phyloP scores from a whole-genome alignment of 2,888 invertebrate species.

The Thelaira solivaga region DNA sequence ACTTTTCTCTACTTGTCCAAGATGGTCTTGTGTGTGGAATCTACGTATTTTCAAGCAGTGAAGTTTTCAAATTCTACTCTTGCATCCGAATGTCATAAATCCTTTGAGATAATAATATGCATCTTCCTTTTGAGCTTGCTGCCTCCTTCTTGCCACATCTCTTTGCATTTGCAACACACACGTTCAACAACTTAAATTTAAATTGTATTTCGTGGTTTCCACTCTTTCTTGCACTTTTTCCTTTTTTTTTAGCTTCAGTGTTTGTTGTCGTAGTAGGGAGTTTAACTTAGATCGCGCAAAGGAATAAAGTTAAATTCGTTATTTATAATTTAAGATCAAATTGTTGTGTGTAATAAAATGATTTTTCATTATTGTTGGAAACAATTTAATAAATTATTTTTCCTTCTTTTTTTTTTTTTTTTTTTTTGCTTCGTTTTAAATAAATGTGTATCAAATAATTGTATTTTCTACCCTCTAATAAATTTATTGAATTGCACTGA shows the following conservation, averaged over 20 bases:
- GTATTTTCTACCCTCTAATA: background rate
- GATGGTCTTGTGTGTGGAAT: slow-evolving; percentile 4
- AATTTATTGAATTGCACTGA: too few relatives aligned
- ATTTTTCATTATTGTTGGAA: background rate
- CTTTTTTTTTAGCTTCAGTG: slow-evolving; percentile 7
- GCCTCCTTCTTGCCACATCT: slow-evolving; percentile 41
- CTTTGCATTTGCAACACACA: slow-evolving; percentile 50
- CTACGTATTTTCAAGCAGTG: slow-evolving; percentile 43
- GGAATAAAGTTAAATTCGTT: slow-evolving; percentile 23
- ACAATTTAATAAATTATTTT: slow-evolving; percentile 27
- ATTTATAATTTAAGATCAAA: slow-evolving; percentile 41
- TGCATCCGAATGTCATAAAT: slow-evolving; percentile 72
- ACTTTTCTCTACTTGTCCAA: background rate
- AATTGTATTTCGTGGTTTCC: slow-evolving; percentile 62
- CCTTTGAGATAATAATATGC: slow-evolving; percentile 74
- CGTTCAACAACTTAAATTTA: slow-evolving; percentile 64
- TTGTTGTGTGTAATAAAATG: slow-evolving; percentile 20
- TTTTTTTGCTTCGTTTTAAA: background rate
- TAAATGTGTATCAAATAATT: slow-evolving; percentile 22
- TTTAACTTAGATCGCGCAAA: slow-evolving; percentile 14
- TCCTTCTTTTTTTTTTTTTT: too few relatives aligned
- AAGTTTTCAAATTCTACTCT: slow-evolving; percentile 21
- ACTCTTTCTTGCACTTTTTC: slow-evolving; percentile 31
- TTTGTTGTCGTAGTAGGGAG: slow-evolving; percentile 35
- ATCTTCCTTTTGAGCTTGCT: slow-evolving; percentile 67